A percentile compares a stretch with the other conserved stretches of the same genome.
Evolutionary conservation across 1,140 invertebrate genomes (phyloP).

Genomic region (Probaryconus sp.): DNA sequence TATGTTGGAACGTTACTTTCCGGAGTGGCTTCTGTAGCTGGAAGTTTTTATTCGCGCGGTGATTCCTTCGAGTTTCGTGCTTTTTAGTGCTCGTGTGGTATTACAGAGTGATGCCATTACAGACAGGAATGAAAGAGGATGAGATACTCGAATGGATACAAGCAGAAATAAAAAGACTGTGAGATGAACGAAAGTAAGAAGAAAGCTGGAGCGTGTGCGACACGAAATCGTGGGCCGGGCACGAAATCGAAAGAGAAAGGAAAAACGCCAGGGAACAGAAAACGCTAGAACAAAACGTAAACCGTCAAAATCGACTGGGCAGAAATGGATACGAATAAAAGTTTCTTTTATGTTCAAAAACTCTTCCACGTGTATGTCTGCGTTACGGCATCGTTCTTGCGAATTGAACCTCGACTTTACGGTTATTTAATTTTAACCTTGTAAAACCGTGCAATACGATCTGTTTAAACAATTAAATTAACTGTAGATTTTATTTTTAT

Average conservation of each 20-base stretch:
- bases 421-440: slow-evolving; percentile 36
- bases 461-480: too few relatives aligned
- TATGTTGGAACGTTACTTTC: slow-evolving; percentile 63
- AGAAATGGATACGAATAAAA: slow-evolving; percentile 35
- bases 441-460: too few relatives aligned
- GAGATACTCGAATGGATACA: slow-evolving; percentile 57
- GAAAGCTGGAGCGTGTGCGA: slow-evolving; percentile 42
- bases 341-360: slow-evolving; percentile 21
- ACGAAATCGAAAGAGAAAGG: slow-evolving; percentile 36
- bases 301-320: slow-evolving; percentile 31
- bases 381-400: slow-evolving; percentile 5
- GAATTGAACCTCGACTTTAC: slow-evolving; percentile 23
- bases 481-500: too few relatives aligned
- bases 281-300: slow-evolving; percentile 32
- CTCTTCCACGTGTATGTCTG: background rate
- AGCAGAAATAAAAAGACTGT: slow-evolving; percentile 49
- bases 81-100: slow-evolving; percentile 53
- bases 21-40: slow-evolving; percentile 58
- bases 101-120: slow-evolving; percentile 55
- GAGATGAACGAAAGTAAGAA: slow-evolving; percentile 48
- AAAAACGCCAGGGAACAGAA: slow-evolving; percentile 19
- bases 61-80: slow-evolving; percentile 57
- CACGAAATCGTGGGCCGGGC: slow-evolving; percentile 35
- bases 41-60: slow-evolving; percentile 64
- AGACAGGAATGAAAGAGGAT: slow-evolving; percentile 57